phyloP scores from a whole-genome alignment of 2,797 vertebrate species.

The Crocodylus rhombifer region DNA sequence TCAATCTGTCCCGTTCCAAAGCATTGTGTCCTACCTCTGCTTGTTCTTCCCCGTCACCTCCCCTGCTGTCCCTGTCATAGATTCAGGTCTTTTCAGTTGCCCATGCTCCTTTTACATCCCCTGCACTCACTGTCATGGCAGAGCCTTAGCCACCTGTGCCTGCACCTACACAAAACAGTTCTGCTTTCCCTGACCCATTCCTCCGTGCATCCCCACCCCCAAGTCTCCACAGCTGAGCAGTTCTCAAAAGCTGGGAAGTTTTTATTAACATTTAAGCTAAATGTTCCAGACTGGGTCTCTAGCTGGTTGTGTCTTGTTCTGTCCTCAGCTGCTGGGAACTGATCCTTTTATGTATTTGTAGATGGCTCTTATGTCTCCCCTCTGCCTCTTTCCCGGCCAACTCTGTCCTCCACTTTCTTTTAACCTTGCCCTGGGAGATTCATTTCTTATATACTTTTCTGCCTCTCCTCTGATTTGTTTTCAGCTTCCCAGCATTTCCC shows the following conservation, averaged over 20 bases:
- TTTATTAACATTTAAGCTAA: neutral
- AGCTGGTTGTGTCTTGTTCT: neutral
- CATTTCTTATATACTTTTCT: neutral
- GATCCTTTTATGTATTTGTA: neutral
- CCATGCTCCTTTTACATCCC: no score
- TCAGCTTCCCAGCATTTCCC: neutral
- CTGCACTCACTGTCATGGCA: no score
- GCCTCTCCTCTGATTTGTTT: neutral
- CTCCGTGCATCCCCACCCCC: no score
- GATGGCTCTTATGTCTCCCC: neutral
- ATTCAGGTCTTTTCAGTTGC: no score
- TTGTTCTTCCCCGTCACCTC: no score
- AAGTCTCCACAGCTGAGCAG: no score
- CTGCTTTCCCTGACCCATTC: no score
- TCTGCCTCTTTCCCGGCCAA: neutral
- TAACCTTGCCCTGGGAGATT: neutral
- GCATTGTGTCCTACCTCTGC: no score
- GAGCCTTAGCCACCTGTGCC: no score
- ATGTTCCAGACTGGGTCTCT: neutral
- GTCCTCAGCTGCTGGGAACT: neutral
- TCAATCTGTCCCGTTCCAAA: no score
- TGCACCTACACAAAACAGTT: no score
- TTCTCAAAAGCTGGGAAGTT: neutral
- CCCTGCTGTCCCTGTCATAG: no score
- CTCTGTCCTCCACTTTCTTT: neutral